Base-by-base conservation (phyloP, 2,113 vertebrate genomes). In the Vulpes lagopus region DNA sequence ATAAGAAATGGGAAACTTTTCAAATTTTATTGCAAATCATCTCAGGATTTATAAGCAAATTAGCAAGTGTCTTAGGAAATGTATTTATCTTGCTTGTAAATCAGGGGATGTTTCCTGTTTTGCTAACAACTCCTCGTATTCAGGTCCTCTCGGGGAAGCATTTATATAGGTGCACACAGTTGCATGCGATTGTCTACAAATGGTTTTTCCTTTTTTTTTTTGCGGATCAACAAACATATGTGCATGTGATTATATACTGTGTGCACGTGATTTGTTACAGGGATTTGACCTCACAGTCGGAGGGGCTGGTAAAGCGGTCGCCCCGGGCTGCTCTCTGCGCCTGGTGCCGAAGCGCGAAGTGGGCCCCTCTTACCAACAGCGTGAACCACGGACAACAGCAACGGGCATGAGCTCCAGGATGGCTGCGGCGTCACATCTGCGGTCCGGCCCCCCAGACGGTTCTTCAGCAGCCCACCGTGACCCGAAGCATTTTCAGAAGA, bases 121-220 rank as follows among this genome's bases (percentile, higher is more conserved):
- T 89, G 16, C 69, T 60, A 80, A 19, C 88, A 76, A 69, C 9
- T 3, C 25, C 19, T 84, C n/a, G 5, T 17, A 14, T 74, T 80
- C 71, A 16, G 12, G 92, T 71, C 94, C 64, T 78, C 53, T 43
- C 55, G 91, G 74, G 91, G 23, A 92, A 78, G 23, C 11, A 95
- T 62, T 7, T 19, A 10, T 6, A 65, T 65, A 27, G 6, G 15
- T 55, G 55, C 55, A 55, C 15, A 55, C 3, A 69, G n/a, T n/a
- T 69, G 15, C 15, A 8, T 67, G n/a, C 30, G n/a, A 67, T 67
- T 67, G 30, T 69, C 32, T 19, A n/a, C 30, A 25, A 27, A 73
- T 55, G 38, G 15, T 78, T 71, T 38, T 38, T 38, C 53, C 0
- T 6, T 43, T 43, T 43, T 43, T 43, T 43, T 43, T 55, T 64